Base-by-base conservation (phyloP, 2,888 invertebrate species). In the Napeogenes inachia region DNA sequence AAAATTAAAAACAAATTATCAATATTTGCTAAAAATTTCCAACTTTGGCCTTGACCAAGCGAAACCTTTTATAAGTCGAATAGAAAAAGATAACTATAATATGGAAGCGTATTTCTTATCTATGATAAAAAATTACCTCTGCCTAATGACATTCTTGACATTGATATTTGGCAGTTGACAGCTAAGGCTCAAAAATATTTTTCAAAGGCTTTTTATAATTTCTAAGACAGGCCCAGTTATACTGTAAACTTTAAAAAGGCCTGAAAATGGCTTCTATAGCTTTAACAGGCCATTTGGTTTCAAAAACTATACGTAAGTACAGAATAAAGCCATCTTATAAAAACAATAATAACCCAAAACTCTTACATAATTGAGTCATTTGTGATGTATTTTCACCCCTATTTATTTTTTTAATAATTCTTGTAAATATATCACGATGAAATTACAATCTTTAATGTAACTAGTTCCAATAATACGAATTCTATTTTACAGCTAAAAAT, bases 191-290 rank as follows among this genome's bases (percentile, higher is more conserved):
- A 4, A 13, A 13, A 21, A 38, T 33, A 33, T 30, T 54, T 63
- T 50, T 32, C 55, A 45, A 21, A 50, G 54, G 46, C 32, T 54
- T 56, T n/a, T 46, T n/a, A n/a, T 50, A 56, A 50, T n/a, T 45
- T 10, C 30, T 45, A 54, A n/a, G 35, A 56, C 58, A 13, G 54
- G 50, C 53, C 35, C 60, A 33, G 45, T 50, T 13, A 53, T 58
- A 64, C 61, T 69, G 21, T 47, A 47, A 47, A 47, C 61, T 45
- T n/a, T 5, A 21, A 45, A 47, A 35, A 63, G 71, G 81, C 83
- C 85, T 75, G 63, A 81, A 79, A 83, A 90, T 90, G 90, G 86
- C 90, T 79, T 75, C 86, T 64, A 71, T 80, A 77, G 86, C 85
- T 70, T 75, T 88, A 71, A 78, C 79, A 72, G 82, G 86, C 73